Conservation (phyloP, 1,140 invertebrate genomes). For the Trachymyrmex cornetzi region DNA sequence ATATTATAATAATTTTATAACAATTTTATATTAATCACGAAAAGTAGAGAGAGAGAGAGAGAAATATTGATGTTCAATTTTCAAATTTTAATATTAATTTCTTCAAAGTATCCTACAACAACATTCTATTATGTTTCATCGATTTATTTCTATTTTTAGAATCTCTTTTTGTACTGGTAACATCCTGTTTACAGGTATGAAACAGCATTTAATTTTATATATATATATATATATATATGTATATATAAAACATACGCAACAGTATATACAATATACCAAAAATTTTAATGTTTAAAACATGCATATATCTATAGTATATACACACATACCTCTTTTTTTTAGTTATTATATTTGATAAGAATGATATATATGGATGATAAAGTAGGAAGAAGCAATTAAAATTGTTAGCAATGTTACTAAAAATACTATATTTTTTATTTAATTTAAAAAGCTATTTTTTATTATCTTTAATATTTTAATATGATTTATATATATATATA, state of each 20-base stretch:
- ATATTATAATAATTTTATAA: too few relatives aligned
- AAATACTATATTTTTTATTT: slow-evolving; percentile 31
- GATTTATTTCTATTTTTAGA: slow-evolving; percentile 39
- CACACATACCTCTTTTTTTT: slow-evolving; percentile 21
- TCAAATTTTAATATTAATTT: not conserved
- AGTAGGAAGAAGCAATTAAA: slow-evolving; percentile 29
- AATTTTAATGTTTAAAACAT: not conserved
- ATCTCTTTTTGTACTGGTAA: slow-evolving; percentile 29
- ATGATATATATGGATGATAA: slow-evolving; percentile 13
- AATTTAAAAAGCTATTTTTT: slow-evolving; percentile 37
- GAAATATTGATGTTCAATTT: not conserved
- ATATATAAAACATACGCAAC: not conserved
- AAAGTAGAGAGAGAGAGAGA: not conserved
- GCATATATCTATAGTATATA: not conserved
- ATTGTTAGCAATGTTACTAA: slow-evolving; percentile 33
- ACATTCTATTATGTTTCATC: not conserved
- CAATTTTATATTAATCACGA: not conserved
- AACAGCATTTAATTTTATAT: slow-evolving; percentile 17
- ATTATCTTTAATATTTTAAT: slow-evolving; percentile 24
- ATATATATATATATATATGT: too few relatives aligned
- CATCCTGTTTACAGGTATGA: not conserved
- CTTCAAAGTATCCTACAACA: not conserved
- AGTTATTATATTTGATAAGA: slow-evolving; percentile 42
- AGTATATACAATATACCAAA: slow-evolving; percentile 5
- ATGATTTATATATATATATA: not conserved